Base-by-base conservation (phyloP, 2,888 invertebrate genomes). In the Labia minor region DNA sequence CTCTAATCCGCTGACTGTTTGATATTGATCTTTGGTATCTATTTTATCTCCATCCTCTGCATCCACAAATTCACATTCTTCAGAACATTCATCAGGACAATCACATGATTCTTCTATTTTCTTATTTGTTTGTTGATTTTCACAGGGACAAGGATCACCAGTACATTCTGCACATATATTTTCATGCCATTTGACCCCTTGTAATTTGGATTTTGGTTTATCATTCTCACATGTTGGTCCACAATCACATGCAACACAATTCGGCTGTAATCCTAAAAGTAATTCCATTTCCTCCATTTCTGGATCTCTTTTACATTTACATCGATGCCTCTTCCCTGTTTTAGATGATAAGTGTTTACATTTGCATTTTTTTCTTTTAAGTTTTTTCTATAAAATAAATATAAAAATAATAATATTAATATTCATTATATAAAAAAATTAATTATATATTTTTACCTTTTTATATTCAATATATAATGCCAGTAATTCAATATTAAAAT, bases 361-460 rank as follows among this genome's bases (percentile, higher is more conserved):
- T 49, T 49, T 49, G n/a, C 49, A 49, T 49, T 49, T 49, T 14
- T 49, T 49, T 16, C 14, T 49, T 16, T 2, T 10, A 8, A n/a
- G 3, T 16, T 49, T 49, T 49, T 49, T 49, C 49, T 49, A 49
- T 8, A 49, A 49, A 14, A 49, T 33, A 33, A 8, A 8, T 11
- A 33, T 8, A 33, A 33, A 33, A 3, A 49, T 26, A 6, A 26
- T 26, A 26, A 6, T 26, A 49, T 49, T 3, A 49, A 14, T 49
- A 49, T 26, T 8, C 49, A 49, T 49, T 49, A 8, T 16, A 10
- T 49, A 49, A 49, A 3, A 49, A 10, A 49, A 49, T 49, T 49
- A 49, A 49, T 49, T 14, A 49, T n/a, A n/a, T n/a, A n/a, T n/a
- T n/a, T n/a, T 49, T 49, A 49, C 49, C 49, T 49, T 49, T 49